Percentiles rank a stretch among this genome's conserved stretches.
Evolutionary conservation across 2,797 vertebrate genomes (phyloP).

Genomic region (Tenualosa ilisha): DNA sequence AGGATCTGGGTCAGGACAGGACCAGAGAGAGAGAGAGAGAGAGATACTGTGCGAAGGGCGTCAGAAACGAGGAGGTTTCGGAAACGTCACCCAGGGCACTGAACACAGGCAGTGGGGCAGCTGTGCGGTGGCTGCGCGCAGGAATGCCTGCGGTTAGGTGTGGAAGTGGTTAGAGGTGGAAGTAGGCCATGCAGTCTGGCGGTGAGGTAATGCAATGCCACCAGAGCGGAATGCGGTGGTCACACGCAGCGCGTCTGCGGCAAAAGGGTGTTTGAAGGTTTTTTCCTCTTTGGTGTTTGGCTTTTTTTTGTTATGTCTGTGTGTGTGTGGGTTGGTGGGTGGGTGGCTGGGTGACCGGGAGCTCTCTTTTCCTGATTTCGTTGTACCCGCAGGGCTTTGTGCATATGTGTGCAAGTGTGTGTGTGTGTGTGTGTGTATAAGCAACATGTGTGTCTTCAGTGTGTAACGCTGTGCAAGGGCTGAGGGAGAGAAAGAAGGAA

Average conservation of each 20-base stretch:
- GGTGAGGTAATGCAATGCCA: slow-evolving; percentile 19
- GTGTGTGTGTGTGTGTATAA: neutral
- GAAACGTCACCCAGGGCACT: neutral
- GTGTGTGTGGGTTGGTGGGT: neutral
- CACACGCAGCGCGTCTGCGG: neutral
- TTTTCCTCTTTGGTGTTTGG: neutral
- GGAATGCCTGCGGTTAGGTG: neutral
- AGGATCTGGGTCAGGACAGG: slow-evolving; percentile 4
- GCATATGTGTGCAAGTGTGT: neutral
- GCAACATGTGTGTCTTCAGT: slow-evolving; percentile 5
- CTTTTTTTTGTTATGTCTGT: neutral
- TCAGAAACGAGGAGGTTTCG: neutral
- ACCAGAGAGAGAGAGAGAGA: neutral
- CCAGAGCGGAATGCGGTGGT: slow-evolving; percentile 11
- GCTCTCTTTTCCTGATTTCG: neutral
- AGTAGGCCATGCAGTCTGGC: slow-evolving; percentile 21
- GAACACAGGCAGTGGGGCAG: neutral
- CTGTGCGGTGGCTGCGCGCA: neutral
- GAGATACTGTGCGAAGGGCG: neutral
- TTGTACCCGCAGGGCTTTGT: neutral
- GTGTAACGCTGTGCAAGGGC: neutral
- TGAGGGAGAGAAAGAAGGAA: slow-evolving; percentile 6
- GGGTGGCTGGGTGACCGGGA: neutral
- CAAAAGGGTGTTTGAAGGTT: slow-evolving; percentile 17
- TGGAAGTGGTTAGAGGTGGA: slow-evolving; percentile 20